Conservation (phyloP, 2,113 vertebrate genomes). For the Neomonachus schauinslandi region DNA sequence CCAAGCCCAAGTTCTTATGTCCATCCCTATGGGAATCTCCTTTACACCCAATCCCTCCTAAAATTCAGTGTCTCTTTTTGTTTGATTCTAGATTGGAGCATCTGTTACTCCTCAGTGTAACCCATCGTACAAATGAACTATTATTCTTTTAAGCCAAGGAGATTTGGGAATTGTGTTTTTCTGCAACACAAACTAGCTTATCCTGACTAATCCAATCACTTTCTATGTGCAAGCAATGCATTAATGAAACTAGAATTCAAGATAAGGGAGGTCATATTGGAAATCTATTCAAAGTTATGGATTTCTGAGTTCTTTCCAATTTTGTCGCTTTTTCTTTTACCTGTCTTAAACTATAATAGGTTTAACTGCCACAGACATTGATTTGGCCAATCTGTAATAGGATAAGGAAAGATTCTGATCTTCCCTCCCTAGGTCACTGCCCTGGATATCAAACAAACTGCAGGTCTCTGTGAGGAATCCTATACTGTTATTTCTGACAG, state of each 20-base stretch:
- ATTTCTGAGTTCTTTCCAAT: background rate
- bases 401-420: background rate
- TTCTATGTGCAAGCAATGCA: background rate
- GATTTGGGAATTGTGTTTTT: background rate
- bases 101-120: background rate
- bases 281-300: background rate
- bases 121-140: background rate
- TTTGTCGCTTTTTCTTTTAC: background rate
- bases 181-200: background rate
- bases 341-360: slow-evolving; percentile 12
- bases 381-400: background rate
- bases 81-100: background rate
- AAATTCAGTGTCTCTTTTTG: background rate
- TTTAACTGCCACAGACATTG: background rate
- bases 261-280: background rate
- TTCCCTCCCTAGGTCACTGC: background rate
- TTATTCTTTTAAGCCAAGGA: background rate
- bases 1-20: background rate
- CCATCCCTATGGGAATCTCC: background rate
- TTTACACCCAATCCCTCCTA: background rate
- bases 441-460: background rate
- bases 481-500: background rate
- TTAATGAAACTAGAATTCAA: background rate
- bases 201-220: background rate
- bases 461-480: background rate